These are phyloP conservation scores for Bothrops jararaca DNA, from an alignment of 2,113 vertebrate species.

Conservation along the genomic window DNA sequence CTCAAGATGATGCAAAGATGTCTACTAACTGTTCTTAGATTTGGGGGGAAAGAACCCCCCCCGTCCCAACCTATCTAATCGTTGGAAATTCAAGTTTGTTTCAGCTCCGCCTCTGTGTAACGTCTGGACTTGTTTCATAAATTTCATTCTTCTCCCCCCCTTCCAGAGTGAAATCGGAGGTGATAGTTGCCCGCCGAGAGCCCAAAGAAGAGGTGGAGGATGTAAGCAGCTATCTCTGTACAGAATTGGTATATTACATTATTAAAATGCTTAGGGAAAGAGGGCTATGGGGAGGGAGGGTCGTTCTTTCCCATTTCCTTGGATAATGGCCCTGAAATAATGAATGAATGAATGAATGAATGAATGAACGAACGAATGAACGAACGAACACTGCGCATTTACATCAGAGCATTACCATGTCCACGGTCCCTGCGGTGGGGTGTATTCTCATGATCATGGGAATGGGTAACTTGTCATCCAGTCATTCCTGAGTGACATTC, in stretches of 20 bases:
- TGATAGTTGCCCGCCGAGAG: conserved; percentile 85
- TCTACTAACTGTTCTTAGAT: too few species aligned
- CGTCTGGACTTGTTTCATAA: conserved; percentile 1
- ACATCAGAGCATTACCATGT: not conserved
- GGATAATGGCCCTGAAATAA: not conserved
- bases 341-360: too few species aligned
- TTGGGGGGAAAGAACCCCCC: not conserved
- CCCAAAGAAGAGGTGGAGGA: conserved; percentile 95
- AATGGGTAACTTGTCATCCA: not conserved
- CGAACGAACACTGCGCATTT: not conserved
- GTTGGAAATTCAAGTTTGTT: not conserved
- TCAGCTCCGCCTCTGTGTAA: conserved; percentile 24
- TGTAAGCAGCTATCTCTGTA: conserved; percentile 84
- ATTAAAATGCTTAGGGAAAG: conserved; percentile 60
- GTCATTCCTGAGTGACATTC: not conserved
- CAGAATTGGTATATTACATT: conserved; percentile 77
- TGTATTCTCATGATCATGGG: not conserved
- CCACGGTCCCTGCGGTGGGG: not conserved
- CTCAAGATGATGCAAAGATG: too few species aligned
- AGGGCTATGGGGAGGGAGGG: not conserved
- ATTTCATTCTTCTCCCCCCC: conserved; percentile 1
- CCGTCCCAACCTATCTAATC: not conserved
- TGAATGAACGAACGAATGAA: too few species aligned
- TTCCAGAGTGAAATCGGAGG: conserved; percentile 89
- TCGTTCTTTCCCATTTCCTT: not conserved